These are phyloP conservation scores for Zygothrica quintamaculata DNA, from an alignment of 2,888 invertebrate species.

Conservation along the genomic window DNA sequence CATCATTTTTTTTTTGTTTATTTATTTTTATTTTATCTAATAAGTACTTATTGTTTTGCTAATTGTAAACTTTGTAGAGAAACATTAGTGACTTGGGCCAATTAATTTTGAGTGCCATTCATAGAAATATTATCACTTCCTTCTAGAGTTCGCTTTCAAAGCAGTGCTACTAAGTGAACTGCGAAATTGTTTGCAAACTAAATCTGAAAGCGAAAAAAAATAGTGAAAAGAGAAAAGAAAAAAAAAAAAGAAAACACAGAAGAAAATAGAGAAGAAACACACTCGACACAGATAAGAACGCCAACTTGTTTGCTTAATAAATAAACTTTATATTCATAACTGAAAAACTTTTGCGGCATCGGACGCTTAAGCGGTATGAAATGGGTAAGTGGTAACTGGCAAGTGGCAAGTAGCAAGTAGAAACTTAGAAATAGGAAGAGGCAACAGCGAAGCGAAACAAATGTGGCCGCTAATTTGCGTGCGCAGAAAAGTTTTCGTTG, in stretches of 20 bases:
- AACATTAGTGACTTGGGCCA: constrained; percentile 17
- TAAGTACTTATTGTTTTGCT: constrained; percentile 18
- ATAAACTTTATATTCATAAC: constrained; percentile 79
- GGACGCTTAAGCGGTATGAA: constrained; percentile 28
- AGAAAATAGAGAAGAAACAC: constrained; percentile 33
- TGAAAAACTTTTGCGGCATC: constrained; percentile 68
- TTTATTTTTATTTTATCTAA: background rate
- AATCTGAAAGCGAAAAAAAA: constrained; percentile 29
- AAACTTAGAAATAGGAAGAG: no score
- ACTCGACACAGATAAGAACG: constrained; percentile 68
- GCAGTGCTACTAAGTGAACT: constrained; percentile 49
- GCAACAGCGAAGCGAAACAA: constrained; percentile 62
- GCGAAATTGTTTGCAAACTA: constrained; percentile 66
- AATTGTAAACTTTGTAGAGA: constrained; percentile 6
- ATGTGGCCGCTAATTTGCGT: constrained; percentile 76
- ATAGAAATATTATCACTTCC: constrained; percentile 26
- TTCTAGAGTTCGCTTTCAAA: background rate
- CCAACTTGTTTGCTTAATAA: constrained; percentile 80
- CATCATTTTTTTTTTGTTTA: no score
- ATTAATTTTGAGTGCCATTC: constrained; percentile 53
- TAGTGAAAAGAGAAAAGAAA: constrained; percentile 28
- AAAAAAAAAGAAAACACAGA: constrained; percentile 24
- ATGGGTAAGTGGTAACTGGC: constrained; percentile 9
- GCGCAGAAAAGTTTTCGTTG: constrained; percentile 60
- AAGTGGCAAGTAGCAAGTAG: background rate